Percentiles rank a stretch among this genome's conserved stretches.
These are phyloP conservation scores for Strix aluco DNA, from an alignment of 2,113 vertebrate species.

Conservation along the genomic window DNA sequence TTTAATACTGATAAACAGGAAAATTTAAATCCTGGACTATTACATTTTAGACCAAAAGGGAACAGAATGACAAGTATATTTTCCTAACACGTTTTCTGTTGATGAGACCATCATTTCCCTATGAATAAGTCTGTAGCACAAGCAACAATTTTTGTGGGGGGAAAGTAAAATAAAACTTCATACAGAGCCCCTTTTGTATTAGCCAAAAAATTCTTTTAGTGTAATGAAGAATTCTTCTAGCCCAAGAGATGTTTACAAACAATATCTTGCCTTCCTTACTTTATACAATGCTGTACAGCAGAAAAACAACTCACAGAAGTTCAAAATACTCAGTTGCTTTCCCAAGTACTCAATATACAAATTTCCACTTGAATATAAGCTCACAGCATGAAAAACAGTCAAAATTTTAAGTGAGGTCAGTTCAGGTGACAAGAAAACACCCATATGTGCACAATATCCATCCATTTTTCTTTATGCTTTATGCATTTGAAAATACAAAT, in stretches of 20 bases:
- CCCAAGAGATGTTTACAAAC: neutral
- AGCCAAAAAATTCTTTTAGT: neutral
- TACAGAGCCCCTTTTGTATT: neutral
- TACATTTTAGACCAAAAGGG: neutral
- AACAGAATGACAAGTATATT: neutral
- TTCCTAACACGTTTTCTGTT: neutral
- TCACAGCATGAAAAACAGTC: neutral
- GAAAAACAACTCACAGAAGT: neutral
- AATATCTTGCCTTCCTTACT: neutral
- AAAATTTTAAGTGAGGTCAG: neutral
- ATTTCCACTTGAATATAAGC: neutral
- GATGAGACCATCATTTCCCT: neutral
- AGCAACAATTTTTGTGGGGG: neutral
- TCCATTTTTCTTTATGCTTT: neutral
- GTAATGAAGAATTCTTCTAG: neutral
- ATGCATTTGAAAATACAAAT: slow-evolving; percentile 34
- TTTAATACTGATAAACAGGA: neutral
- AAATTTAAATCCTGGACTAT: neutral
- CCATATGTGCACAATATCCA: neutral
- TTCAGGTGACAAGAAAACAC: neutral
- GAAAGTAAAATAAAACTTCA: neutral
- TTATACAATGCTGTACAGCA: neutral
- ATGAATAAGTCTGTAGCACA: neutral
- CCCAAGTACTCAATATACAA: neutral
- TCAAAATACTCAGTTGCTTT: neutral